A percentile compares a stretch with the other conserved stretches of the same genome.
phyloP scores from a whole-genome alignment of 1,140 invertebrate genomes.

The Sinonovacula constricta region DNA sequence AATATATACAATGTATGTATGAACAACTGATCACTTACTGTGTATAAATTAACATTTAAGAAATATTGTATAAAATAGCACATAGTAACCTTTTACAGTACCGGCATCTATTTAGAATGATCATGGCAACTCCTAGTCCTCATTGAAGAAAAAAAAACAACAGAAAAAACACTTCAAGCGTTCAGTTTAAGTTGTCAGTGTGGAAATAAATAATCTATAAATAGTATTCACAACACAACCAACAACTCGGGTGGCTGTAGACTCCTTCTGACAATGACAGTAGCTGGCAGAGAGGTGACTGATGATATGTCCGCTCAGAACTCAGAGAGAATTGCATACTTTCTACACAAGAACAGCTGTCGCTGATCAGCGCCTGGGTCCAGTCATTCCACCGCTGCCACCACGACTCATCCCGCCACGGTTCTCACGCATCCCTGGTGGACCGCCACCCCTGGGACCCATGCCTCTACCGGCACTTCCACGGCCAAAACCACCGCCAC shows the following conservation, averaged over 20 bases:
- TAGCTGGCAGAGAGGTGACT: not conserved
- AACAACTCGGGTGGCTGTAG: slow-evolving; percentile 20
- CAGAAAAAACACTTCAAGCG: not conserved
- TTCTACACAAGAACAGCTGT: slow-evolving; percentile 63
- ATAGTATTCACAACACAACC: slow-evolving; percentile 33
- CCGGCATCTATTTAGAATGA: slow-evolving; percentile 25
- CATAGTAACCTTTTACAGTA: slow-evolving; percentile 8
- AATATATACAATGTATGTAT: slow-evolving; percentile 49
- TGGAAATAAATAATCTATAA: slow-evolving; percentile 45
- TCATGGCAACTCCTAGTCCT: slow-evolving; percentile 55
- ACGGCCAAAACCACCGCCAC: slow-evolving; percentile 59
- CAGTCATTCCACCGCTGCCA: slow-evolving; percentile 56
- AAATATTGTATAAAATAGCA: slow-evolving; percentile 48
- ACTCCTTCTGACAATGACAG: too few relatives aligned
- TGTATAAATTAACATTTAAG: slow-evolving; percentile 20
- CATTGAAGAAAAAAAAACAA: too few relatives aligned
- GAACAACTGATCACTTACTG: slow-evolving; percentile 16
- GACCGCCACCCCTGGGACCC: slow-evolving; percentile 47
- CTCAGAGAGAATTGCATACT: slow-evolving; percentile 73
- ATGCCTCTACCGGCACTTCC: slow-evolving; percentile 72
- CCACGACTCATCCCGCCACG: slow-evolving; percentile 54
- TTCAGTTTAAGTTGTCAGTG: not conserved
- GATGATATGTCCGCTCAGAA: slow-evolving; percentile 47
- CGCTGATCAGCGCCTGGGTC: slow-evolving; percentile 60
- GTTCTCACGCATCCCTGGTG: slow-evolving; percentile 46